Percentiles rank a stretch among this genome's conserved stretches.
Evolutionary conservation across 2,888 invertebrate species (phyloP).

Genomic region (Microctonus brassicae): DNA sequence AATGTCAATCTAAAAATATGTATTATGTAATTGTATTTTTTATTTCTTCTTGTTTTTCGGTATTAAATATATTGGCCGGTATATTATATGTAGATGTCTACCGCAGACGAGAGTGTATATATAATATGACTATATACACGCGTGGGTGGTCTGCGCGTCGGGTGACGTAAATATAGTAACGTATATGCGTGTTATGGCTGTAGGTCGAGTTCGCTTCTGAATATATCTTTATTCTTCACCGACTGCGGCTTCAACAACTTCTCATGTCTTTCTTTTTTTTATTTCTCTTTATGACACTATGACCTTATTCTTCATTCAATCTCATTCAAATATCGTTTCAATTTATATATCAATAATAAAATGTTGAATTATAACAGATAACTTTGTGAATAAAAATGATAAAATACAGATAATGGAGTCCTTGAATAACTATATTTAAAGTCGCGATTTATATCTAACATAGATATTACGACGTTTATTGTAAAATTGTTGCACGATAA

Average conservation of each 20-base stretch:
- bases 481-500: constrained; percentile 18
- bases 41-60: too few species aligned
- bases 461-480: constrained; percentile 30
- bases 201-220: constrained; percentile 3
- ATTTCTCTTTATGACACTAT: not conserved
- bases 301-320: not conserved
- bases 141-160: constrained; percentile 30
- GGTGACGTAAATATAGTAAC: constrained; percentile 21
- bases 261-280: not conserved
- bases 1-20: not conserved
- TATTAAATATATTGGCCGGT: not conserved
- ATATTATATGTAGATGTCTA: not conserved
- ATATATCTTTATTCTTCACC: constrained; percentile 20
- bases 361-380: not conserved
- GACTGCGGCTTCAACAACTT: not conserved
- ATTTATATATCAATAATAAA: not conserved
- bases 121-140: not conserved
- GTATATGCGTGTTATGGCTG: constrained; percentile 23
- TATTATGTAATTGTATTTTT: not conserved
- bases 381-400: not conserved
- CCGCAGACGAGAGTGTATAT: not conserved
- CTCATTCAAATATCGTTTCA: not conserved
- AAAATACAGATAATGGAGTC: not conserved
- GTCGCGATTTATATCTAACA: too few species aligned
- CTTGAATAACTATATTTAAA: constrained; percentile 1